Base-by-base conservation (phyloP, 1,140 invertebrate genomes). In the Penaeus vannamei region DNA sequence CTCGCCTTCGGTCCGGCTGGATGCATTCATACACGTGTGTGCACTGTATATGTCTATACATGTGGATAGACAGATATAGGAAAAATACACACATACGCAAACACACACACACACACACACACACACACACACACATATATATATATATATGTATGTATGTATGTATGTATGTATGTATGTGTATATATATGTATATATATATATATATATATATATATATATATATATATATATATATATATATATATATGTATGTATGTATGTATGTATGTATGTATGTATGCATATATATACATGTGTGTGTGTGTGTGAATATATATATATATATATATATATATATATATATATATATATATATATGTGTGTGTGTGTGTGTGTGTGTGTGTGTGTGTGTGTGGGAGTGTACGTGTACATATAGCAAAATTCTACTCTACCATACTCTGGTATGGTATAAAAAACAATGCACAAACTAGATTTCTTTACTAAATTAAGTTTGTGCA, bases 121-220 rank as follows among this genome's bases (percentile, higher is more conserved):
- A 66, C 7, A 66, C 7, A 66, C 7, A 66, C 7, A 66, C 7
- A 66, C 7, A 66, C 7, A 66, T 66, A 66, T 66, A 66, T 66
- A 66, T 66, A 66, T 66, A 66, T 66, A 66, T 66, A 66, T 66
- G 7, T 66, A 26, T 66, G 7, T n/a, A 59, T n/a, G 14, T 36
- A n/a, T 84, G 14, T 84, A 22, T 84, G 14, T 84, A 53, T 84
- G 14, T 84, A n/a, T 84, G 14, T 84, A 53, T 84, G 7, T 84
- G 14, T 84, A 2, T 84, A 14, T 84, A 53, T 84, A 53, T 84
- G 7, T 84, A 53, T 84, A 53, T 53, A 53, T 84, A 14, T 84
- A 53, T 84, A 53, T 84, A 53, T 84, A n/a, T 84, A 53, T 84
- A 53, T 84, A n/a, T 26, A 53, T 84, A 53, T 84, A 46, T 84